Evolutionary conservation across 2,797 vertebrate genomes (phyloP).

Genomic region (Ptychadena robeensis): DNA sequence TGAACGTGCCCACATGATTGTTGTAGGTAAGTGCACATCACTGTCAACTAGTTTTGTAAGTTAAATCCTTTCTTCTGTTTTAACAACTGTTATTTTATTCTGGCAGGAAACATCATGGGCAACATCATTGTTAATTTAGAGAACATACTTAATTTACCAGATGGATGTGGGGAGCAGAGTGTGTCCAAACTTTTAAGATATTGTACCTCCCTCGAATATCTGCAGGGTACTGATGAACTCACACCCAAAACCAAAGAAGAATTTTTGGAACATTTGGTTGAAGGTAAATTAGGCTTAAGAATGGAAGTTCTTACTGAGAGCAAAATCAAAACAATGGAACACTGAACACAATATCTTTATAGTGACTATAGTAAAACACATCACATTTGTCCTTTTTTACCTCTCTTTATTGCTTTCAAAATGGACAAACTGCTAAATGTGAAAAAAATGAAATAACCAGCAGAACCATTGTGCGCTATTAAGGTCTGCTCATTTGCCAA

Average conservation of each 20-base stretch:
- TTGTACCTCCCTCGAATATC: constrained; percentile 79
- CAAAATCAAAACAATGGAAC: neutral
- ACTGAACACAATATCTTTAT: neutral
- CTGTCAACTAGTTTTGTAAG: neutral
- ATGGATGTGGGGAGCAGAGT: constrained; percentile 82
- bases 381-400: neutral
- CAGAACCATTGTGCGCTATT: too few relatives aligned
- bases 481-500: too few relatives aligned
- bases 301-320: neutral
- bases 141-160: neutral
- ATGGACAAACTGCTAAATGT: neutral
- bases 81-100: neutral
- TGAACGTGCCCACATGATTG: constrained; percentile 7
- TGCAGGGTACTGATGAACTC: constrained; percentile 76
- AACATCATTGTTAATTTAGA: neutral
- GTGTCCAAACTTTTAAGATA: constrained; percentile 77
- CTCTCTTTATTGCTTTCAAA: neutral
- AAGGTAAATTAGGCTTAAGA: constrained; percentile 69
- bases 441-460: neutral
- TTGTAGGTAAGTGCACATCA: neutral
- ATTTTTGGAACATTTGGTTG: constrained; percentile 69
- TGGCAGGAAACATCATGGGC: constrained; percentile 20
- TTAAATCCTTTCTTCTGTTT: neutral
- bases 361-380: neutral
- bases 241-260: constrained; percentile 68